Percentiles rank a stretch among this genome's conserved stretches.
Conservation (phyloP, 2,113 vertebrate species). For the Calypte anna region DNA sequence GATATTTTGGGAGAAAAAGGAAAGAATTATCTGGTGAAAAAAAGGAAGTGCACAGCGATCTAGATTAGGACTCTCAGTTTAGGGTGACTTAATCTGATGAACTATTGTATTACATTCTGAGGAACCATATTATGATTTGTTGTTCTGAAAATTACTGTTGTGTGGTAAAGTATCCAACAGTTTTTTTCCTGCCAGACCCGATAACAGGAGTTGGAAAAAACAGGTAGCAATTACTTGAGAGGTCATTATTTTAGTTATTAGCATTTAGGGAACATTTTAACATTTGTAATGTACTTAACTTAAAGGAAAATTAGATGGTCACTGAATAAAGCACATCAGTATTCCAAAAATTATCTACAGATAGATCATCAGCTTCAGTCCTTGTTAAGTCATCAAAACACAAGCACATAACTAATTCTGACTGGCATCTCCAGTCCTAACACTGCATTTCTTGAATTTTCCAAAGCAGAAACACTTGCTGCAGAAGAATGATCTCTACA, state of each 20-base stretch:
- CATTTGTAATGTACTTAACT: not conserved
- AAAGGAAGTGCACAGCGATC: not conserved
- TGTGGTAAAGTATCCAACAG: not conserved
- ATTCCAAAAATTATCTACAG: not conserved
- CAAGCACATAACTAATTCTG: not conserved
- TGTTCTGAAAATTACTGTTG: not conserved
- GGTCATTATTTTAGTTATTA: not conserved
- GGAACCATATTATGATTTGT: not conserved
- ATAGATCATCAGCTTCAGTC: not conserved
- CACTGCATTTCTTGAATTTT: not conserved
- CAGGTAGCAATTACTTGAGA: not conserved
- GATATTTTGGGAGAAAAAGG: not conserved
- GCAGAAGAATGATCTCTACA: not conserved
- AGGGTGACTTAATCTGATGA: not conserved
- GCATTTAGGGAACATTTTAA: not conserved
- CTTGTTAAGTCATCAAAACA: not conserved
- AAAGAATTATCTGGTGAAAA: not conserved
- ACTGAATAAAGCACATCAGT: not conserved
- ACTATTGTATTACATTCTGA: not conserved
- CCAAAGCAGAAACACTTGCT: not conserved
- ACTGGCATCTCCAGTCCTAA: not conserved
- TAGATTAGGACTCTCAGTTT: not conserved
- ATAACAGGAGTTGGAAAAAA: not conserved
- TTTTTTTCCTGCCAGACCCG: not conserved
- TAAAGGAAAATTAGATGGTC: not conserved